Conservation (phyloP, 1,140 invertebrate genomes). For the Zaprionus camerounensis region DNA sequence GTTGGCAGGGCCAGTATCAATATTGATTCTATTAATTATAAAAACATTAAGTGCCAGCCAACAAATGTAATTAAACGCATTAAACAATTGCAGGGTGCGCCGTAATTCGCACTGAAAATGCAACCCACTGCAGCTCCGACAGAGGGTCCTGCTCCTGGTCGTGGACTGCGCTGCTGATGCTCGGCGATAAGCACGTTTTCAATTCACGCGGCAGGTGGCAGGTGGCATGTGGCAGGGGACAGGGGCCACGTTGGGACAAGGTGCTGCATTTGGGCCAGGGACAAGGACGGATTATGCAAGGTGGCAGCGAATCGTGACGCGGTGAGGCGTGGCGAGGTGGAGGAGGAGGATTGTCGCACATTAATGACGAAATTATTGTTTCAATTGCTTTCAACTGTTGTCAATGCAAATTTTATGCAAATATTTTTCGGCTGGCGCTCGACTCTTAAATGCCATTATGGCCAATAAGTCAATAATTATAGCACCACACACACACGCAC, state of each 20-base stretch:
- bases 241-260: background rate
- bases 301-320: background rate
- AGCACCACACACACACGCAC: constrained; percentile 15
- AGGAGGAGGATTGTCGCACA: constrained; percentile 63
- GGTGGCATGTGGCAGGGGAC: constrained; percentile 6
- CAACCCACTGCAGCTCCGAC: constrained; percentile 14
- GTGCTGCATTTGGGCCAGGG: constrained; percentile 1
- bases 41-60: constrained; percentile 83
- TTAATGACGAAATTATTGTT: constrained; percentile 84
- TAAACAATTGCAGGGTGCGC: constrained; percentile 70
- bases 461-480: constrained; percentile 82
- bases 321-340: too few species aligned
- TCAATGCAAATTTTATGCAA: constrained; percentile 83
- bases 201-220: constrained; percentile 60
- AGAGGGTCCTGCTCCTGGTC: constrained; percentile 6
- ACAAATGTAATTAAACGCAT: constrained; percentile 83
- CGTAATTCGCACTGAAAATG: constrained; percentile 64
- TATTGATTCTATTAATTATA: constrained; percentile 84
- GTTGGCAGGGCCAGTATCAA: constrained; percentile 60
- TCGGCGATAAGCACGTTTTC: constrained; percentile 78
- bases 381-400: constrained; percentile 83
- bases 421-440: constrained; percentile 59
- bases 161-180: constrained; percentile 58
- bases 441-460: constrained; percentile 73
- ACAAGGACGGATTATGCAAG: constrained; percentile 9